phyloP scores from a whole-genome alignment of 2,797 vertebrate species.

The Sternotherus odoratus region DNA sequence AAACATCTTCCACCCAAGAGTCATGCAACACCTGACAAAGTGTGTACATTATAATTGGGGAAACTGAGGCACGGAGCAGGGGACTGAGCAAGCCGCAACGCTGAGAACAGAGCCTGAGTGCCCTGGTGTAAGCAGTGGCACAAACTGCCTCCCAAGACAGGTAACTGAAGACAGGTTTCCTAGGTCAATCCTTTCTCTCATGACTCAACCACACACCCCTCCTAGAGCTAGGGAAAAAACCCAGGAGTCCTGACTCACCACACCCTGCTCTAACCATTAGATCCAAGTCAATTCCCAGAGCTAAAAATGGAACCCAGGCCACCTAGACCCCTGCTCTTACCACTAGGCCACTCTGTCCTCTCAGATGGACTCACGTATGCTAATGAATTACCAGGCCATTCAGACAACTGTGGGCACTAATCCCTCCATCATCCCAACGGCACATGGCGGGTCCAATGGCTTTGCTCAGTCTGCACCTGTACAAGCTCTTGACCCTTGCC shows the following conservation, averaged over 20 bases:
- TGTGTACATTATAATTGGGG: conserved; percentile 12
- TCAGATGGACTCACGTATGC: background rate
- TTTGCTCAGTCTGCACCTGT: too few species aligned
- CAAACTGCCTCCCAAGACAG: background rate
- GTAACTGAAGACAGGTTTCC: background rate
- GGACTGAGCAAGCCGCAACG: background rate
- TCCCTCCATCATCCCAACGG: too few species aligned
- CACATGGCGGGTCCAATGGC: too few species aligned
- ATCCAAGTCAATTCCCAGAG: too few species aligned
- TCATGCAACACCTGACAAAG: background rate
- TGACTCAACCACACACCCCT: background rate
- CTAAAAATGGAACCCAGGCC: too few species aligned
- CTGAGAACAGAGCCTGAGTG: background rate
- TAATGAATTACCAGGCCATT: too few species aligned
- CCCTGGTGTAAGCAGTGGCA: background rate
- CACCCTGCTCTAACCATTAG: too few species aligned
- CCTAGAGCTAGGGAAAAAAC: too few species aligned
- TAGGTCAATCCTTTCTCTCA: background rate
- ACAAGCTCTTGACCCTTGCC: too few species aligned
- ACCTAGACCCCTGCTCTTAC: too few species aligned
- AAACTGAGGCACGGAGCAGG: conserved; percentile 13
- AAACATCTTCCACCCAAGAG: background rate
- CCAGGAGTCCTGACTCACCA: too few species aligned
- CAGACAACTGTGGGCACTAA: background rate
- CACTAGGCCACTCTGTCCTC: too few species aligned